Percentiles rank a stretch among this genome's conserved stretches.
Evolutionary conservation across 1,140 invertebrate species (phyloP).

Genomic region (Nephotettix cincticeps): DNA sequence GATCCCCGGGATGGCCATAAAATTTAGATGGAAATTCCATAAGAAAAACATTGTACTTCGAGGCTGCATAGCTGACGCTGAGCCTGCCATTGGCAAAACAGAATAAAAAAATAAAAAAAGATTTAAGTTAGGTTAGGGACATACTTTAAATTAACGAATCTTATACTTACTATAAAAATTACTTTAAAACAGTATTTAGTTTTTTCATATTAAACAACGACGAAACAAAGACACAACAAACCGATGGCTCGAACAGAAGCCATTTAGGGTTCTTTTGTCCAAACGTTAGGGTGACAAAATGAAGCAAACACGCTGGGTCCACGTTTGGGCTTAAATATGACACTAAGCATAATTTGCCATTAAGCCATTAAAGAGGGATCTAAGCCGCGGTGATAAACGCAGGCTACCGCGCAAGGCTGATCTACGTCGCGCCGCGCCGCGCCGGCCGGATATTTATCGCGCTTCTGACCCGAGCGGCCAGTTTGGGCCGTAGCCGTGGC

Average conservation of each 20-base stretch:
- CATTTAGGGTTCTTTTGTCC: not conserved
- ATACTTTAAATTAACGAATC: no score
- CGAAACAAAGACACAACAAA: no score
- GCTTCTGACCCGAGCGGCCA: not conserved
- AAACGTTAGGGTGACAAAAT: not conserved
- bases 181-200: no score
- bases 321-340: constrained; percentile 6
- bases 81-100: no score
- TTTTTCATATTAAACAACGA: no score
- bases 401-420: constrained; percentile 6
- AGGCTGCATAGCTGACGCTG: no score
- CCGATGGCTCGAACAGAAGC: not conserved
- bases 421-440: not conserved
- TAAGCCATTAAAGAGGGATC: constrained; percentile 14
- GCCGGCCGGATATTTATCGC: constrained; percentile 10
- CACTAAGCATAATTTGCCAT: constrained; percentile 23
- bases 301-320: not conserved
- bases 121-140: no score
- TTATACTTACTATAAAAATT: no score
- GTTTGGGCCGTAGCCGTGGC: not conserved
- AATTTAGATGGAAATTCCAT: no score
- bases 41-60: no score
- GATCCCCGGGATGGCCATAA: no score
- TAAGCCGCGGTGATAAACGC: not conserved
- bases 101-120: no score